phyloP scores from a whole-genome alignment of 2,797 vertebrate genomes.

The Otolemur crassicaudatus region DNA sequence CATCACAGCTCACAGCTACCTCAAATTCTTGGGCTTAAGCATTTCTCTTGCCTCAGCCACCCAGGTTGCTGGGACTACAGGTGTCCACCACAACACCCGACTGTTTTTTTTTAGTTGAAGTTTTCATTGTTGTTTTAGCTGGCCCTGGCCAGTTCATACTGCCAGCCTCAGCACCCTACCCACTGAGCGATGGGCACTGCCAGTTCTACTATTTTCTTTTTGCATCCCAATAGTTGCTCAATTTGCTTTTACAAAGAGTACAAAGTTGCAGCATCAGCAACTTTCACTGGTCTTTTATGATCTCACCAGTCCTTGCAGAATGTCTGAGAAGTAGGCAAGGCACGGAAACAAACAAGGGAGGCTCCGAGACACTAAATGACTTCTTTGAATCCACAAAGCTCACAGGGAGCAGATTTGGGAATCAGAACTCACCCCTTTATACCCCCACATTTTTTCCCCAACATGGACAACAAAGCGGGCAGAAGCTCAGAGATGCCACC shows the following conservation, averaged over 20 bases:
- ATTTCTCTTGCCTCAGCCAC: no score
- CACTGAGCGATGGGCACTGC: no score
- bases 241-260: neutral
- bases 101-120: no score
- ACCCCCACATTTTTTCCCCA: neutral
- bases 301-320: neutral
- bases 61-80: no score
- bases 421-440: neutral
- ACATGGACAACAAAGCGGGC: neutral
- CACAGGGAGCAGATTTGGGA: neutral
- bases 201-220: neutral
- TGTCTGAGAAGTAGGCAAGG: neutral
- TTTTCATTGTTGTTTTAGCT: no score
- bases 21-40: no score
- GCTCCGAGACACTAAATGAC: neutral
- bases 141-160: no score
- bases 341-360: neutral
- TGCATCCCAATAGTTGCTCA: neutral
- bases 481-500: neutral
- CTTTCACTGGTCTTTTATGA: neutral
- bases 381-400: neutral
- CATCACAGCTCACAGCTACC: no score
- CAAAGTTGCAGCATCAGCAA: neutral
- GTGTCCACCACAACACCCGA: no score
- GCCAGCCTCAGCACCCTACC: no score